Evolutionary conservation across 2,113 vertebrate species (phyloP).

Genomic region (Mus pahari): DNA sequence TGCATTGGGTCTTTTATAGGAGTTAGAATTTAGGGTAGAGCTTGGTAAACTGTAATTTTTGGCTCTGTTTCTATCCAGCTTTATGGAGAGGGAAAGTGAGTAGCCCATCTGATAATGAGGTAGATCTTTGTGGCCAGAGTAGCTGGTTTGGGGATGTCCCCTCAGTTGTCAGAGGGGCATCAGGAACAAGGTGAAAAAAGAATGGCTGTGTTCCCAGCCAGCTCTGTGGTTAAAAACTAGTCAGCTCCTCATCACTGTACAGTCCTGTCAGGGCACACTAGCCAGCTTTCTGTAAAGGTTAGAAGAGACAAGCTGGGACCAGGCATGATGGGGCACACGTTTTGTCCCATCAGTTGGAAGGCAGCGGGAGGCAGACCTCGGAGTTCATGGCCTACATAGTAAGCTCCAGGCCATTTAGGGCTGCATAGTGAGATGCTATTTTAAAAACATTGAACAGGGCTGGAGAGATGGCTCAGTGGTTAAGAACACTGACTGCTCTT

Average conservation of each 20-base stretch:
- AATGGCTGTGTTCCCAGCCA: not conserved
- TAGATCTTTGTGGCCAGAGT: not conserved
- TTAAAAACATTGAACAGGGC: not conserved
- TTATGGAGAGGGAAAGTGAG: not conserved
- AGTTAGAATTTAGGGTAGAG: not conserved
- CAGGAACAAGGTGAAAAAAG: not conserved
- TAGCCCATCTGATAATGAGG: not conserved
- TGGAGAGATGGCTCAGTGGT: too few relatives aligned
- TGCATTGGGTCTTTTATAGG: constrained; percentile 8
- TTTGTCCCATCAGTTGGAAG: not conserved
- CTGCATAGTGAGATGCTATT: not conserved
- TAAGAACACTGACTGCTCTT: too few relatives aligned
- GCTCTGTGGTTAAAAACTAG: not conserved
- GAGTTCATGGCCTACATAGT: not conserved
- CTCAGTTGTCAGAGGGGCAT: not conserved
- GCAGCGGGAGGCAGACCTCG: not conserved
- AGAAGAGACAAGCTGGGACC: not conserved
- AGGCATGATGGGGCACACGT: too few relatives aligned
- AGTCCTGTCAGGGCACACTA: not conserved
- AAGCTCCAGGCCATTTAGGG: not conserved
- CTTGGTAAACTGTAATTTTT: not conserved
- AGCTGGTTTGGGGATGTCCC: not conserved
- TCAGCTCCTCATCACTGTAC: not conserved
- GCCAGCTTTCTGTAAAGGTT: not conserved
- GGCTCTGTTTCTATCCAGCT: constrained; percentile 15